Evolutionary conservation across 2,888 invertebrate species (phyloP).

Genomic region (Biston betularia): DNA sequence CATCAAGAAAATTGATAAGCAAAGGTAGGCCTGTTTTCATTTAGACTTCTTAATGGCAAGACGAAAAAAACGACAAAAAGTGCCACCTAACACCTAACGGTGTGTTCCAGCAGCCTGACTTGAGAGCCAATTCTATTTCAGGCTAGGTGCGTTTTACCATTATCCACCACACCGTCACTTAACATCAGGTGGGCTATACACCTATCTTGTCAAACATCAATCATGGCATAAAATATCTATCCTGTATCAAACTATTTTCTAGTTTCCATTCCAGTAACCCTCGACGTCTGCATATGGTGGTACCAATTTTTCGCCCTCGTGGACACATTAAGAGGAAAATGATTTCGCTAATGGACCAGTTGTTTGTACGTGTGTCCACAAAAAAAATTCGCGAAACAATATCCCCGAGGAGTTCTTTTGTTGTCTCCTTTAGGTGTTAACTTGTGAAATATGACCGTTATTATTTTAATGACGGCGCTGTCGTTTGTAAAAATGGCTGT

Average conservation of each 20-base stretch:
- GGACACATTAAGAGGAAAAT: constrained; percentile 77
- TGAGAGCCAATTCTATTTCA: too few species aligned
- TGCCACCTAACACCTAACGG: too few species aligned
- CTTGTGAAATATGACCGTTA: constrained; percentile 50
- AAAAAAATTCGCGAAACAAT: constrained; percentile 56
- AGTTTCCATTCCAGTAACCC: constrained; percentile 45
- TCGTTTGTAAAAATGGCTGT: constrained; percentile 14
- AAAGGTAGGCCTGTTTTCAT: too few species aligned
- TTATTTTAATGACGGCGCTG: constrained; percentile 40
- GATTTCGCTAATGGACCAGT: constrained; percentile 78
- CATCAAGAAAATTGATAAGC: too few species aligned
- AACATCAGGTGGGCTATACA: too few species aligned
- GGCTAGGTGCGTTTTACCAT: too few species aligned
- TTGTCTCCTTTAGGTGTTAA: constrained; percentile 58
- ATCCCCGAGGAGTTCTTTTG: constrained; percentile 54
- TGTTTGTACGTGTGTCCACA: constrained; percentile 60
- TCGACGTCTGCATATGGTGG: constrained; percentile 52
- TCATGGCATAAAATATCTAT: neutral
- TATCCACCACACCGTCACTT: too few species aligned
- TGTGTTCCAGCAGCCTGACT: too few species aligned
- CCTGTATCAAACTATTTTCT: neutral
- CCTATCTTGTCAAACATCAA: too few species aligned
- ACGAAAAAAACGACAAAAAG: too few species aligned
- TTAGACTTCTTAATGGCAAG: too few species aligned
- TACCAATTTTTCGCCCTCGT: constrained; percentile 64